Evolutionary conservation across 2,113 vertebrate genomes (phyloP).

Genomic region (Pitta sordida): DNA sequence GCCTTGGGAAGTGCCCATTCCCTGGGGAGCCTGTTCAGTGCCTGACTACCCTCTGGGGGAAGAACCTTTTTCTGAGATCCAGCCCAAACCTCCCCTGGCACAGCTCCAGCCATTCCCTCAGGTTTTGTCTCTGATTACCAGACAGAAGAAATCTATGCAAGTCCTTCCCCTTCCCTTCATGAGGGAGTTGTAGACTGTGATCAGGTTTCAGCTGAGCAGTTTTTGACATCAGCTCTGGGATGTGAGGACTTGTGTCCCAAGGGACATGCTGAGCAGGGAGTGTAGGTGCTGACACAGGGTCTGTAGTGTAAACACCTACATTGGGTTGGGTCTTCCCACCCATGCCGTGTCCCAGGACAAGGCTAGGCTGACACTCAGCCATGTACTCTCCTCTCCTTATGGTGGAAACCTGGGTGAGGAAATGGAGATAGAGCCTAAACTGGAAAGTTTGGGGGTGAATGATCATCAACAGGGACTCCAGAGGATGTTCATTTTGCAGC

Average conservation of each 20-base stretch:
- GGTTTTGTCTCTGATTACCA: no score
- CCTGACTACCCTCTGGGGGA: no score
- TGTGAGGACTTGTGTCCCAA: not conserved
- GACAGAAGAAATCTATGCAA: no score
- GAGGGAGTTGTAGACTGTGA: no score
- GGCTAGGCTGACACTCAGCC: not conserved
- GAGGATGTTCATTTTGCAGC: not conserved
- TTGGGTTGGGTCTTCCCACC: not conserved
- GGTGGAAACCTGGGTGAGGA: not conserved
- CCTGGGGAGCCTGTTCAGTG: no score
- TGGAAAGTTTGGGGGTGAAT: not conserved
- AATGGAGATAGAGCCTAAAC: not conserved
- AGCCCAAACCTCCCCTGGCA: no score
- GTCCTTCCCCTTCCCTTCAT: no score
- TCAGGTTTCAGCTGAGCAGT: not conserved
- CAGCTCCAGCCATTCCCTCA: no score
- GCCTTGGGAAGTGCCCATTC: no score
- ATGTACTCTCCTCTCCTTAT: rapidly evolving
- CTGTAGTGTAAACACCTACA: not conserved
- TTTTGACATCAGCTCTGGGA: not conserved
- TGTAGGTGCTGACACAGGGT: not conserved
- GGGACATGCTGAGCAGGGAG: not conserved
- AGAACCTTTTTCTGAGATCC: no score
- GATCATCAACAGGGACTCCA: not conserved
- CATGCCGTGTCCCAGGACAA: not conserved